phyloP scores from a whole-genome alignment of 2,797 vertebrate species.

The Adelosebastes latens region DNA sequence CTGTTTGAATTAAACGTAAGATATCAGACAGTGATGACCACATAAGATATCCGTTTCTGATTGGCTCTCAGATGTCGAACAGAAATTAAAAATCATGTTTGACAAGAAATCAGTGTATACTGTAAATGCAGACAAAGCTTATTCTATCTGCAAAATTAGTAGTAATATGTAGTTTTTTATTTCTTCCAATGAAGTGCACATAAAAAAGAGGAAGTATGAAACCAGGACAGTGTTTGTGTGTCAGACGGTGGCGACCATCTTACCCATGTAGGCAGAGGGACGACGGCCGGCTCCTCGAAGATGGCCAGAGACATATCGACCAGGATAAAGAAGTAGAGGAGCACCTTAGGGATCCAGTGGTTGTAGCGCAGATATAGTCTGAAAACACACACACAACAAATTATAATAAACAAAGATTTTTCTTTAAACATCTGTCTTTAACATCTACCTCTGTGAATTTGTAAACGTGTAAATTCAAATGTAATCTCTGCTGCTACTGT shows the following conservation, averaged over 20 bases:
- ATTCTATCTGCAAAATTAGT: fast-evolving
- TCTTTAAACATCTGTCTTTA: no score
- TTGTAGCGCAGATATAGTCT: constrained; percentile 93
- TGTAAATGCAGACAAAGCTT: background rate
- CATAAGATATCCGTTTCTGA: background rate
- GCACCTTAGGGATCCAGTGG: constrained; percentile 84
- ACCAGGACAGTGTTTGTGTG: background rate
- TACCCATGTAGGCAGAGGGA: constrained; percentile 88
- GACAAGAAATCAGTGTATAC: background rate
- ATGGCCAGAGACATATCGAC: constrained; percentile 87
- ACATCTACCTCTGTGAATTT: no score
- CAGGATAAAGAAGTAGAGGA: constrained; percentile 90
- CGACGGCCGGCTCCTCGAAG: constrained; percentile 90
- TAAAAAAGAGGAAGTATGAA: background rate
- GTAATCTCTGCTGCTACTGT: no score
- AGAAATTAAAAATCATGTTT: background rate
- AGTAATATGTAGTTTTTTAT: background rate
- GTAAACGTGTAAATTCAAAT: no score
- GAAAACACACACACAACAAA: background rate
- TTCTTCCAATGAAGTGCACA: background rate
- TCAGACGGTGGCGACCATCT: constrained; percentile 32
- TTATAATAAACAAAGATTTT: no score
- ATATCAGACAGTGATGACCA: background rate
- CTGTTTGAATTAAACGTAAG: background rate
- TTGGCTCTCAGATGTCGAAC: background rate